phyloP scores from a whole-genome alignment of 1,140 invertebrate species.

The Rhysida immarginata region DNA sequence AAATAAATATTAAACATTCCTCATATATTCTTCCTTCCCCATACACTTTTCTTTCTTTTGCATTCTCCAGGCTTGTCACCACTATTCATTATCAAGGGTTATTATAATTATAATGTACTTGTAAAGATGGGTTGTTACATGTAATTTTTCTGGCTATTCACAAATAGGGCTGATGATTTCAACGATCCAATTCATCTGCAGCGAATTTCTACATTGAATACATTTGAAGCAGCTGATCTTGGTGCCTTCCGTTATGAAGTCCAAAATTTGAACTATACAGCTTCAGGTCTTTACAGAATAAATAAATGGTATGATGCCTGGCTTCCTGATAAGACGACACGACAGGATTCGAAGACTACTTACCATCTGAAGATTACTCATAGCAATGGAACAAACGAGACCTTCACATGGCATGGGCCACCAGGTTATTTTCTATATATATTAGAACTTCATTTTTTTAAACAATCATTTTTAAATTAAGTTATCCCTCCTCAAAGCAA shows the following conservation, averaged over 20 bases:
- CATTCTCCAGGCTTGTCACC: no score
- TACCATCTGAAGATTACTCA: slow-evolving; percentile 57
- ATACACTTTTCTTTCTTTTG: no score
- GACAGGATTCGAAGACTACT: slow-evolving; percentile 88
- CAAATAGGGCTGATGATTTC: slow-evolving; percentile 72
- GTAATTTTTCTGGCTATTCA: no score
- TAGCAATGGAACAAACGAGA: slow-evolving; percentile 89
- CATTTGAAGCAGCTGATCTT: slow-evolving; percentile 63
- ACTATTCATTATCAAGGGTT: no score
- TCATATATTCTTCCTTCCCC: no score
- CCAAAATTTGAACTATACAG: slow-evolving; percentile 70
- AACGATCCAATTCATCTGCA: slow-evolving; percentile 86
- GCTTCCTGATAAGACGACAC: slow-evolving; percentile 58
- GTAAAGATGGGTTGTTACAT: no score
- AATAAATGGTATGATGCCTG: slow-evolving; percentile 85
- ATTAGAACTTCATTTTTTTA: no score
- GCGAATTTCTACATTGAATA: slow-evolving; percentile 78
- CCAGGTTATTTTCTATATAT: no score
- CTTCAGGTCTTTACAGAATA: slow-evolving; percentile 62
- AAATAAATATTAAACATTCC: no score
- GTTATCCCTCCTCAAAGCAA: no score
- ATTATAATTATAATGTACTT: no score
- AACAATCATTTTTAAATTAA: no score
- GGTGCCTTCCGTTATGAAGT: slow-evolving; percentile 59
- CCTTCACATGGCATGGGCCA: slow-evolving; percentile 86